Base-by-base conservation (phyloP, 2,113 vertebrate species). In the Setophaga petechia region DNA sequence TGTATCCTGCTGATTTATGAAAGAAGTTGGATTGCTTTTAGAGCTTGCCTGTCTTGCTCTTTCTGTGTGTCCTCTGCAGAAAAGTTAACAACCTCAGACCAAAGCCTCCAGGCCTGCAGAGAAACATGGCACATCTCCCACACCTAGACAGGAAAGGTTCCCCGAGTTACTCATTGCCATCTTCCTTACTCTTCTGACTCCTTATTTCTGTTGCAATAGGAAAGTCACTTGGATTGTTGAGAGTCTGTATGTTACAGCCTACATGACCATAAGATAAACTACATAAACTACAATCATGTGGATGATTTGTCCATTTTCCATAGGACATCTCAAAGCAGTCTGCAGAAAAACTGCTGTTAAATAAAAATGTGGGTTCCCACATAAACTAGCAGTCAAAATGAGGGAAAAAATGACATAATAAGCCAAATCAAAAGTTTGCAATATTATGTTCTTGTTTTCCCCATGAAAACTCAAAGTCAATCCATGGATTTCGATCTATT, bases 1-100 rank as follows among this genome's bases (percentile, higher is more conserved):
- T 67, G 76, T 92, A 87, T 87, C 93, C 68, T 85, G 89, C 93
- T 93, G 93, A 77, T 95, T 91, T 96, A 77, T 94, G 80, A 68
- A 96, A 90, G 87, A 82, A 84, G 52, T 51, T 94, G 85, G 69
- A 62, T 87, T 79, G 74, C 82, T 96, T 91, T 94, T 62, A 79
- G 62, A 33, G 44, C 58, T 85, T 72, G 62, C 72, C 66, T 63
- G 63, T 91, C 37, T 87, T 94, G 65, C 85, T 37, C 28, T 87
- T 94, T 93, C 66, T 44, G 12, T 74, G 68, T 5, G 12, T 90
- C 59, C 41, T 95, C 61, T 90, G 78, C 77, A 91, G 67, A 89
- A 95, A 85, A 92, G 84, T 72, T 31, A 89, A 44, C 49, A 82
- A 87, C 83, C 76, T 61, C 86, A 76, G 52, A 61, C 78, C 61